Evolutionary conservation across 2,113 vertebrate genomes (phyloP).

Genomic region (Pomatorhinus ruficollis): DNA sequence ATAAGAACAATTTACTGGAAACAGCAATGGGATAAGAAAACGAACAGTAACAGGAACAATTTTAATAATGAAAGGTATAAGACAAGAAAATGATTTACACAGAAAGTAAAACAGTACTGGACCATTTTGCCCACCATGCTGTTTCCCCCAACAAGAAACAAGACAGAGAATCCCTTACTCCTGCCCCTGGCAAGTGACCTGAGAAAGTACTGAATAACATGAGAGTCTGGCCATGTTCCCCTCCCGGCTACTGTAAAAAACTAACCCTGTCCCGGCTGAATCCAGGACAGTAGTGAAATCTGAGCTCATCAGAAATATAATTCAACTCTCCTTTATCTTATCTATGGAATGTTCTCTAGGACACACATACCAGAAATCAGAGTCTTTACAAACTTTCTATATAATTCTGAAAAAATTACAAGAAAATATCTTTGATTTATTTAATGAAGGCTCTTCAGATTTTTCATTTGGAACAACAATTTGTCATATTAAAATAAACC

Average conservation of each 20-base stretch:
- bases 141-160: not conserved
- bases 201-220: not conserved
- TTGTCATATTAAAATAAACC: not conserved
- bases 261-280: not conserved
- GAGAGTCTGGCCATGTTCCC: not conserved
- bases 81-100: not conserved
- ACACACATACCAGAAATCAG: not conserved
- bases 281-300: not conserved
- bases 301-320: not conserved
- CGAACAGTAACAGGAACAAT: rapidly evolving
- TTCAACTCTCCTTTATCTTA: not conserved
- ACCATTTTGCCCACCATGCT: rapidly evolving
- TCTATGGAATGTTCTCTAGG: not conserved
- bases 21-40: not conserved
- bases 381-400: not conserved
- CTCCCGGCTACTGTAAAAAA: not conserved
- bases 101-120: not conserved
- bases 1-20: not conserved
- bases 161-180: not conserved
- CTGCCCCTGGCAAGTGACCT: not conserved
- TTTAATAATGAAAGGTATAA: not conserved
- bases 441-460: not conserved
- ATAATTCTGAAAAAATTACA: not conserved
- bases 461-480: not conserved
- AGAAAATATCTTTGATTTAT: not conserved